phyloP scores from a whole-genome alignment of 2,797 vertebrate genomes.

The Potorous gilbertii region DNA sequence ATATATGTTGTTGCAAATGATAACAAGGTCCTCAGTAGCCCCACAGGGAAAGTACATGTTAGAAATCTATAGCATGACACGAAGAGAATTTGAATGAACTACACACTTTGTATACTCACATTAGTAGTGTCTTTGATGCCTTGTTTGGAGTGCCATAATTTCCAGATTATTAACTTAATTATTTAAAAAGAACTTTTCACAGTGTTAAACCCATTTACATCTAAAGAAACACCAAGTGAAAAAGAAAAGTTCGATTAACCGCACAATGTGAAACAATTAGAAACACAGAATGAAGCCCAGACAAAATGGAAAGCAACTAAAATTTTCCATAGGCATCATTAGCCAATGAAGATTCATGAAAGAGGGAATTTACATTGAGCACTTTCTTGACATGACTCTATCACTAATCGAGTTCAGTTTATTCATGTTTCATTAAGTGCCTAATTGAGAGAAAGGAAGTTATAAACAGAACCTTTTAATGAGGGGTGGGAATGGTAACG shows the following conservation, averaged over 20 bases:
- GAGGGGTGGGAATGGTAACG: not conserved
- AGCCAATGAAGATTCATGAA: conserved; percentile 24
- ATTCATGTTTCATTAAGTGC: not conserved
- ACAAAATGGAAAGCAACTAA: conserved; percentile 46
- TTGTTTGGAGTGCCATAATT: conserved; percentile 77
- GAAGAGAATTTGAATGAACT: conserved; percentile 56
- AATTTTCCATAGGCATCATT: conserved; percentile 51
- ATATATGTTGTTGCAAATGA: conserved; percentile 77
- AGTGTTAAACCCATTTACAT: conserved; percentile 82
- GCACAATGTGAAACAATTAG: conserved; percentile 78
- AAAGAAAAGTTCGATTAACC: conserved; percentile 78
- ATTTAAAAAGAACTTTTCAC: conserved; percentile 80
- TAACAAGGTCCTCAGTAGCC: conserved; percentile 67
- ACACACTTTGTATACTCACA: conserved; percentile 49
- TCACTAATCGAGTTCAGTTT: not conserved
- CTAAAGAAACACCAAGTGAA: conserved; percentile 76
- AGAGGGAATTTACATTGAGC: not conserved
- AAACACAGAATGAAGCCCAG: conserved; percentile 57
- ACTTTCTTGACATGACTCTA: not conserved
- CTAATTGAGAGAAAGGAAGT: conserved; percentile 43
- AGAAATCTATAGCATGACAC: conserved; percentile 48
- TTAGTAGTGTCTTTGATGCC: not conserved
- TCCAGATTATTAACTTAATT: conserved; percentile 83
- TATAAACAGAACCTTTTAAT: not conserved
- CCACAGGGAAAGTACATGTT: conserved; percentile 57